These are phyloP conservation scores for Ophonus ardosiacus DNA, from an alignment of 2,888 invertebrate species.

Conservation along the genomic window DNA sequence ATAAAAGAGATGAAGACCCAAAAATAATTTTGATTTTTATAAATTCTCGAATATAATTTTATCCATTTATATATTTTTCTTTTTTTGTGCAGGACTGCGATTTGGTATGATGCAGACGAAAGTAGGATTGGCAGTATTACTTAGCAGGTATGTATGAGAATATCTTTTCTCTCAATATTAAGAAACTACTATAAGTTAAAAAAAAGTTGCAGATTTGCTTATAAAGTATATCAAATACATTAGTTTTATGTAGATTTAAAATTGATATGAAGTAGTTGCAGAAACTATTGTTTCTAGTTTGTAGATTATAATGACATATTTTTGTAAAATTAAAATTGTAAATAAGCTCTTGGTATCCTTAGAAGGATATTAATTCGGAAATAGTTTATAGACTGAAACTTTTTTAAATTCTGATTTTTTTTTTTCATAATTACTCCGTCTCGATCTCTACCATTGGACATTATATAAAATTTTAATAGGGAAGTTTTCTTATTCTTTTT, in stretches of 20 bases:
- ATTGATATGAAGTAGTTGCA: background rate
- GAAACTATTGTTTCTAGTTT: background rate
- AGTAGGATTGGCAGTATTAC: constrained; percentile 62
- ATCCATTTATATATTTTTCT: too few relatives aligned
- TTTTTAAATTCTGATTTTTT: background rate
- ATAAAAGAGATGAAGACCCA: too few relatives aligned
- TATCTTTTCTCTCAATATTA: constrained; percentile 16
- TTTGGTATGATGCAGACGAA: constrained; percentile 65
- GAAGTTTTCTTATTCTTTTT: constrained; percentile 3
- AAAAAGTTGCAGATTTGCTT: too few relatives aligned
- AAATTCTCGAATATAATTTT: too few relatives aligned
- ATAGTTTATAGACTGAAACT: background rate
- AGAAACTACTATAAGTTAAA: background rate
- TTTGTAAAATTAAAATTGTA: background rate
- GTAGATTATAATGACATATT: background rate
- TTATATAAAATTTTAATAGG: constrained; percentile 21
- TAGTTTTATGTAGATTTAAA: too few relatives aligned
- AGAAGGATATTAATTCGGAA: background rate
- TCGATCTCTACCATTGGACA: background rate
- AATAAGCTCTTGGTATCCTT: background rate
- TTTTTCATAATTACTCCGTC: background rate
- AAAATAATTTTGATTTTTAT: too few relatives aligned
- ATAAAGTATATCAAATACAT: too few relatives aligned
- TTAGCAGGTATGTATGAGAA: constrained; percentile 62
- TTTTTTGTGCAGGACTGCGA: constrained; percentile 58